These are phyloP conservation scores for Vesta saturnalis DNA, from an alignment of 2,888 invertebrate genomes.

Conservation along the genomic window DNA sequence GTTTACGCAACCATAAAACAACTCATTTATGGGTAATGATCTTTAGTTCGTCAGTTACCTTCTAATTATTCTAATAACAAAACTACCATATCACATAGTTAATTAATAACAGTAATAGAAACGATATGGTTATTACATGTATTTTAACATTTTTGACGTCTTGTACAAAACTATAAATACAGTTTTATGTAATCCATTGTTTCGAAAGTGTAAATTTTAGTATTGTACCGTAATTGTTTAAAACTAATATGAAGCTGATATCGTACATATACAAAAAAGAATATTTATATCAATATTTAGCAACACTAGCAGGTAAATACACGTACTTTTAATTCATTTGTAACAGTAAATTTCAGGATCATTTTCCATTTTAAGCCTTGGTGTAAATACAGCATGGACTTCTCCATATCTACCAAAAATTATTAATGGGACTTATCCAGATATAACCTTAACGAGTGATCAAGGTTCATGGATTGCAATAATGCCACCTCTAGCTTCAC, in stretches of 20 bases:
- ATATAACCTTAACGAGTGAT: slow-evolving; percentile 64
- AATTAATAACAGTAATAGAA: too few relatives aligned
- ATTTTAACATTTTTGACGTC: too few relatives aligned
- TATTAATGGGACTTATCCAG: slow-evolving; percentile 58
- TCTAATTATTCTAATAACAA: neutral
- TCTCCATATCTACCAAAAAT: slow-evolving; percentile 68
- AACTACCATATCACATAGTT: neutral
- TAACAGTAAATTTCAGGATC: slow-evolving; percentile 47
- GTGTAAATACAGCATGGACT: slow-evolving; percentile 66
- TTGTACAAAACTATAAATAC: neutral
- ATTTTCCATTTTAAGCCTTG: slow-evolving; percentile 52
- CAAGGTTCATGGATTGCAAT: slow-evolving; percentile 72
- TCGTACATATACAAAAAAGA: neutral
- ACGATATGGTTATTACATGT: too few relatives aligned
- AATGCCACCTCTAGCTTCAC: slow-evolving; percentile 70
- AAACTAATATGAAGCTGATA: neutral
- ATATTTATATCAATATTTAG: neutral
- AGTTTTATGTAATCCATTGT: neutral
- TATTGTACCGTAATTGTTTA: too few relatives aligned
- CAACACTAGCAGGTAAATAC: neutral
- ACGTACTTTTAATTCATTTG: neutral
- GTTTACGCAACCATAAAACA: too few relatives aligned
- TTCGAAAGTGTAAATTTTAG: too few relatives aligned
- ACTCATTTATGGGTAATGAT: too few relatives aligned
- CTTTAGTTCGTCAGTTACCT: too few relatives aligned